Conservation (phyloP, 2,797 vertebrate species). For the Eospalax fontanierii region DNA sequence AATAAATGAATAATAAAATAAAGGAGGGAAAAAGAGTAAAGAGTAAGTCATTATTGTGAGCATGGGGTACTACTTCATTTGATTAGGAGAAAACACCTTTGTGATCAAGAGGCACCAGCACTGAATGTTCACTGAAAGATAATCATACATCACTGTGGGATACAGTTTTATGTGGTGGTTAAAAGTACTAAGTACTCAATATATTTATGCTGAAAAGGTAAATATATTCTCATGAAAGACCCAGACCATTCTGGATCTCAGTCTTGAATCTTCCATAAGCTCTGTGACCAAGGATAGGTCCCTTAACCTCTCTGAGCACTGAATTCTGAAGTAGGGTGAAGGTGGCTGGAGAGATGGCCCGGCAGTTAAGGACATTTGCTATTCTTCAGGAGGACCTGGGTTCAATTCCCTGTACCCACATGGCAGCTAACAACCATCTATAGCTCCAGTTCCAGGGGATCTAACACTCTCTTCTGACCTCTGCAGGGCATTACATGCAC, state of each 20-base stretch:
- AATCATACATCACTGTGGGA: neutral
- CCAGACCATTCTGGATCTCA: neutral
- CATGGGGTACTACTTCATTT: neutral
- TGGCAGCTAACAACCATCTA: no score
- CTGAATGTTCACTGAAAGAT: neutral
- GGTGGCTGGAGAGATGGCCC: no score
- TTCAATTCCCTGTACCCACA: no score
- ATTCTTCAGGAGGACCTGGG: no score
- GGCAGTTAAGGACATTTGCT: no score
- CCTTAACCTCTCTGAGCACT: constrained; percentile 3
- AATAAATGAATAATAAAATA: no score
- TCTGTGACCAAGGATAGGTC: neutral
- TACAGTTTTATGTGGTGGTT: neutral
- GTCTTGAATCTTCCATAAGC: neutral
- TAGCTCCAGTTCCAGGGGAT: no score
- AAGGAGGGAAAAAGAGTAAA: neutral
- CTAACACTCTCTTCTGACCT: no score
- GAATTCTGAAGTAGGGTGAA: neutral
- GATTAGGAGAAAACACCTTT: neutral
- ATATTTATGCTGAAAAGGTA: neutral
- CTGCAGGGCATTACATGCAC: no score
- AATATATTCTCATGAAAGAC: neutral
- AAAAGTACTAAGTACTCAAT: neutral
- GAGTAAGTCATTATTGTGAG: constrained; percentile 33
- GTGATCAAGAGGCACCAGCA: neutral